Evolutionary conservation across 2,888 invertebrate species (phyloP).

Genomic region (Phasia obesa): DNA sequence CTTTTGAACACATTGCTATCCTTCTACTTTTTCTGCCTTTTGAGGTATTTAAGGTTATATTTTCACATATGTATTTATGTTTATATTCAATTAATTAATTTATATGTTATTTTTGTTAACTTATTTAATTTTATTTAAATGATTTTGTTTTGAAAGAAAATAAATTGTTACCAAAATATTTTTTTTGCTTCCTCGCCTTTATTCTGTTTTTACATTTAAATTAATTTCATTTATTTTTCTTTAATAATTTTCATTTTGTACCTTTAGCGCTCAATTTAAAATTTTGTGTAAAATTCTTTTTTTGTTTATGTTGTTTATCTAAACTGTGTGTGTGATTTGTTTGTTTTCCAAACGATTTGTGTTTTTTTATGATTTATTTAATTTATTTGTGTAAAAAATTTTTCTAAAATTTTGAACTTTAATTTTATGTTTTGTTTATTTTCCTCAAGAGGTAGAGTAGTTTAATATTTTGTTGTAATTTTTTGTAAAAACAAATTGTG

Average conservation of each 20-base stretch:
- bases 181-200: slow-evolving; percentile 22
- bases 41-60: slow-evolving; percentile 69
- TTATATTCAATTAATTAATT: slow-evolving; percentile 4
- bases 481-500: slow-evolving; percentile 5
- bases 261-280: slow-evolving; percentile 82
- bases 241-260: slow-evolving; percentile 76
- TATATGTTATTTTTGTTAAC: slow-evolving; percentile 39
- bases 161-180: slow-evolving; percentile 51
- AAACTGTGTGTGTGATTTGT: slow-evolving; percentile 65
- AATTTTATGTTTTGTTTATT: slow-evolving; percentile 55
- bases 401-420: slow-evolving; percentile 70
- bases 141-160: slow-evolving; percentile 8
- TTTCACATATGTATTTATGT: slow-evolving; percentile 58
- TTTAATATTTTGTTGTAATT: slow-evolving; percentile 36
- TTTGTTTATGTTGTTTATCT: slow-evolving; percentile 70
- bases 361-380: slow-evolving; percentile 34
- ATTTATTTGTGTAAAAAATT: slow-evolving; percentile 64
- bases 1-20: slow-evolving; percentile 10
- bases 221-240: slow-evolving; percentile 55
- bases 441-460: slow-evolving; percentile 64
- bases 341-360: slow-evolving; percentile 40
- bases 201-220: slow-evolving; percentile 34
- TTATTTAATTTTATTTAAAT: slow-evolving; percentile 29
- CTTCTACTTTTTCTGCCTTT: slow-evolving; percentile 28
- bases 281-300: slow-evolving; percentile 66